These are phyloP conservation scores for Tridacna crocea DNA, from an alignment of 2,888 invertebrate species.

Conservation along the genomic window DNA sequence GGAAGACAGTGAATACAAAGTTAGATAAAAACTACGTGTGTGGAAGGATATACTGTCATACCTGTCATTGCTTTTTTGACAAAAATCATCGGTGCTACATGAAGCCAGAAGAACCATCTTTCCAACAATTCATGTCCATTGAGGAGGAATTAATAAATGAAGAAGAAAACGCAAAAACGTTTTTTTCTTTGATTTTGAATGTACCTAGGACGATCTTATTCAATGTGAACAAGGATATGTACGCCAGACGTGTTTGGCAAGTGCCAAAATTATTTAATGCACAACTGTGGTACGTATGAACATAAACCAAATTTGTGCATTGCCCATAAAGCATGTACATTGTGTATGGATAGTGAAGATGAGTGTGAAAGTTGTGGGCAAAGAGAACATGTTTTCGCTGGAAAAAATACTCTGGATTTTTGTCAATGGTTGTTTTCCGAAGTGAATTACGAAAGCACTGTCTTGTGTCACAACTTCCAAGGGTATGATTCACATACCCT, in stretches of 20 bases:
- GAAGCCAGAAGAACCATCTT: too few relatives aligned
- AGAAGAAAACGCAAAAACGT: too few relatives aligned
- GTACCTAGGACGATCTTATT: conserved; percentile 19
- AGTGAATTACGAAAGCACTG: conserved; percentile 28
- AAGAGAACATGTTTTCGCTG: conserved; percentile 25
- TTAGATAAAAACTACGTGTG: too few relatives aligned
- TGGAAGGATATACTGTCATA: too few relatives aligned
- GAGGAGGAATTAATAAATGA: too few relatives aligned
- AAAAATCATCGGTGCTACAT: too few relatives aligned
- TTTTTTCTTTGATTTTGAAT: too few relatives aligned
- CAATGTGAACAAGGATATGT: conserved; percentile 29
- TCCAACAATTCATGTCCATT: too few relatives aligned
- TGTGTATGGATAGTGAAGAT: conserved; percentile 19
- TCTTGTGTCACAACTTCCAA: conserved; percentile 47
- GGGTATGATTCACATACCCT: too few relatives aligned
- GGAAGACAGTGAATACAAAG: too few relatives aligned
- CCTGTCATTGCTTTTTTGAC: too few relatives aligned
- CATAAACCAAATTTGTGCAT: conserved; percentile 15
- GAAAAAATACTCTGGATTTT: conserved; percentile 32
- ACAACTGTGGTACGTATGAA: conserved; percentile 25
- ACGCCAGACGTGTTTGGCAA: conserved; percentile 5
- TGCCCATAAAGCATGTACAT: too few relatives aligned
- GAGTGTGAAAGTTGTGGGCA: conserved; percentile 27
- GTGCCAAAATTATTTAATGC: conserved; percentile 35
- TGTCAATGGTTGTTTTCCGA: conserved; percentile 38